Evolutionary conservation across 1,140 invertebrate species (phyloP).

Genomic region (Drosophila burlai): DNA sequence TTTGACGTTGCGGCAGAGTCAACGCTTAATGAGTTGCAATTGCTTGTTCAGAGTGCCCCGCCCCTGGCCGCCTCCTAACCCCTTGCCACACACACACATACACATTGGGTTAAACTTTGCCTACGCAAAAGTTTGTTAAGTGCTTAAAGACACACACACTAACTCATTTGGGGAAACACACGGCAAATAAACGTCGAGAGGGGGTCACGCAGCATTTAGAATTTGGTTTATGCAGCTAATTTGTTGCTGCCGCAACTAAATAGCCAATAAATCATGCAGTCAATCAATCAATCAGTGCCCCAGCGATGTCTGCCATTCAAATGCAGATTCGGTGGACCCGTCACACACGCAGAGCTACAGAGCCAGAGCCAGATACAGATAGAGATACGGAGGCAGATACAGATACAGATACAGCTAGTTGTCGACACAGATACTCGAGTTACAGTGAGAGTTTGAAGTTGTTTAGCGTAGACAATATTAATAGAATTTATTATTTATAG

Average conservation of each 20-base stretch:
- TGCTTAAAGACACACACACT: conserved; percentile 63
- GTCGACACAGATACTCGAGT: neutral
- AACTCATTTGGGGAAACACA: conserved; percentile 4
- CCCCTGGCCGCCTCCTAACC: conserved; percentile 1
- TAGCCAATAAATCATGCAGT: conserved; percentile 80
- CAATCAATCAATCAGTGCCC: conserved; percentile 67
- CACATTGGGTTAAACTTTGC: conserved; percentile 57
- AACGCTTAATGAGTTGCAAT: conserved; percentile 79
- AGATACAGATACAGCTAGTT: neutral
- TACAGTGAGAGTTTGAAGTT: neutral
- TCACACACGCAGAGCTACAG: neutral
- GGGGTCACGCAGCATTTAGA: conserved; percentile 62
- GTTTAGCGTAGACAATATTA: neutral
- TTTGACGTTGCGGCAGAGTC: conserved; percentile 67
- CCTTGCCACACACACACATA: neutral
- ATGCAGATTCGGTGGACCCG: conserved; percentile 44
- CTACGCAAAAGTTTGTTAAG: conserved; percentile 71
- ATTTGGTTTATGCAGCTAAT: conserved; percentile 75
- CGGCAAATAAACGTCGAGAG: conserved; percentile 6
- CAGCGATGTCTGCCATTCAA: conserved; percentile 51
- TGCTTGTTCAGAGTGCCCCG: conserved; percentile 68
- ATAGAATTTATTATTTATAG: neutral
- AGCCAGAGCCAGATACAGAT: neutral
- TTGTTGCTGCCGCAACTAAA: conserved; percentile 68
- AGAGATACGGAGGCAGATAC: neutral